Evolutionary conservation across 2,888 invertebrate species (phyloP).

Genomic region (Scelioninae gen. 1): DNA sequence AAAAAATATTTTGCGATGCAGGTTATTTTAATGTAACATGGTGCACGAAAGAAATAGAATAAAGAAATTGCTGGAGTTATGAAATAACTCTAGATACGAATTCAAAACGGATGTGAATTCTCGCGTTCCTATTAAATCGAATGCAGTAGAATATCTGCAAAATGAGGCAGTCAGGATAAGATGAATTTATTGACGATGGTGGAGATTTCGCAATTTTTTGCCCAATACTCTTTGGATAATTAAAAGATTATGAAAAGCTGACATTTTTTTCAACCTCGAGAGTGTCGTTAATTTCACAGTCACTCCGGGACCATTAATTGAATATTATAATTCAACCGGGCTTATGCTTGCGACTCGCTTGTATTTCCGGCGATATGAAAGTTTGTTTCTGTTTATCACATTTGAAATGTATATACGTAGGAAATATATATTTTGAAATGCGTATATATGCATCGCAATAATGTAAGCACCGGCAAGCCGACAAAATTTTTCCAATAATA

Average conservation of each 20-base stretch:
- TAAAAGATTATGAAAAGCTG: constrained; percentile 54
- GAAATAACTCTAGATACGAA: constrained; percentile 61
- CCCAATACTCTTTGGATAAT: constrained; percentile 58
- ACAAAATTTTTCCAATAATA: constrained; percentile 77
- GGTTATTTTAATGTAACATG: constrained; percentile 69
- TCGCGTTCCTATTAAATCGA: constrained; percentile 57
- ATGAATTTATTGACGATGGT: constrained; percentile 58
- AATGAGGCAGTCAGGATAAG: constrained; percentile 43
- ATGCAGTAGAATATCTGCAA: constrained; percentile 46
- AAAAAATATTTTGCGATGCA: constrained; percentile 67
- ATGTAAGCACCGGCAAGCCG: constrained; percentile 66
- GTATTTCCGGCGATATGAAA: background rate
- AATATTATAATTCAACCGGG: constrained; percentile 23
- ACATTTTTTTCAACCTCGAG: constrained; percentile 27
- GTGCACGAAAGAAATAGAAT: constrained; percentile 50
- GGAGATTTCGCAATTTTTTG: constrained; percentile 55
- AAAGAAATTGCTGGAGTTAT: constrained; percentile 46
- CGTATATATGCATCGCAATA: constrained; percentile 59
- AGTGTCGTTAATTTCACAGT: constrained; percentile 31
- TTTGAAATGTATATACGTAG: constrained; percentile 10
- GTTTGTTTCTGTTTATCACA: constrained; percentile 45
- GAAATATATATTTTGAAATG: constrained; percentile 49
- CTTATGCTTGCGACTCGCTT: background rate
- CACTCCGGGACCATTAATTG: constrained; percentile 23
- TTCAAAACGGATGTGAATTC: constrained; percentile 59